Evolutionary conservation across 2,797 vertebrate species (phyloP).

Genomic region (Oophaga sylvatica): DNA sequence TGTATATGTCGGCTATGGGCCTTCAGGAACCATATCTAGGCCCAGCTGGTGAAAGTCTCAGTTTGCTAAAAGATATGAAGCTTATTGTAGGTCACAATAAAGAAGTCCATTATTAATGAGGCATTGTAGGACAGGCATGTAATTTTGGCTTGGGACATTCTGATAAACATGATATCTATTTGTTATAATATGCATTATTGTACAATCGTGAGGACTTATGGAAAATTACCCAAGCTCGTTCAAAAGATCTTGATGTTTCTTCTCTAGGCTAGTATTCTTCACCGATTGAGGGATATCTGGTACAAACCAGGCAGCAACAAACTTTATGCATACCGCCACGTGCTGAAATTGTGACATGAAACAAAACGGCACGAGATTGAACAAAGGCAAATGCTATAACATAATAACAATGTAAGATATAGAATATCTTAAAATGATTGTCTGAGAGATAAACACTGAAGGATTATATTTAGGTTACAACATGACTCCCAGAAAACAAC

Average conservation of each 20-base stretch:
- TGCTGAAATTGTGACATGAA: constrained; percentile 75
- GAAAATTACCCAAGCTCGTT: constrained; percentile 73
- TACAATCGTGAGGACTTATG: background rate
- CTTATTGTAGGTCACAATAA: background rate
- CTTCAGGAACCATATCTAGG: background rate
- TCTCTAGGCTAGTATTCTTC: constrained; percentile 79
- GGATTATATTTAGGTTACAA: too few relatives aligned
- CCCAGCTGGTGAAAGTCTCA: background rate
- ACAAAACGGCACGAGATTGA: background rate
- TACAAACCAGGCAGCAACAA: constrained; percentile 89
- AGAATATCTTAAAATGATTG: background rate
- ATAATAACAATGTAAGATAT: background rate
- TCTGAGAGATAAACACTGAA: background rate
- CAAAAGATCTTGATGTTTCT: constrained; percentile 76
- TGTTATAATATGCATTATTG: background rate
- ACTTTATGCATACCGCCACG: constrained; percentile 86
- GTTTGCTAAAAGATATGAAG: background rate
- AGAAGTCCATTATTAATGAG: background rate
- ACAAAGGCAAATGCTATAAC: background rate
- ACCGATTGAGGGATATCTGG: constrained; percentile 83
- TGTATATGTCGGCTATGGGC: background rate
- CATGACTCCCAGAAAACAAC: too few relatives aligned
- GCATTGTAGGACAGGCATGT: background rate
- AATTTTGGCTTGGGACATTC: background rate
- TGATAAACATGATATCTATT: background rate